These are phyloP conservation scores for Harpagoxenus sublaevis DNA, from an alignment of 2,888 invertebrate species.

Conservation along the genomic window DNA sequence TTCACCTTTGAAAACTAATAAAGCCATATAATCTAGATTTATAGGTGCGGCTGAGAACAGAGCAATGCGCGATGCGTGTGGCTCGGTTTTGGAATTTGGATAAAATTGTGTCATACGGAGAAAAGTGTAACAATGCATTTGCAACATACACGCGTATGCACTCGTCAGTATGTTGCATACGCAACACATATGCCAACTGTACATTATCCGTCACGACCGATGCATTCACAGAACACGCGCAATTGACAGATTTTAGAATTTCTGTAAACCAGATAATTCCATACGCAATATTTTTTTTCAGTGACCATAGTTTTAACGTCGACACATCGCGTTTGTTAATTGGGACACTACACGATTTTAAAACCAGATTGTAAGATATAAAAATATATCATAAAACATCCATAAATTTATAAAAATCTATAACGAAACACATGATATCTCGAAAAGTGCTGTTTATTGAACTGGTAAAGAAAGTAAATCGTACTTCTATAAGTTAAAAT, in stretches of 20 bases:
- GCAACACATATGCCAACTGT: neutral
- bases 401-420: neutral
- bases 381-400: neutral
- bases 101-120: neutral
- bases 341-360: slow-evolving; percentile 13
- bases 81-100: neutral
- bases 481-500: neutral
- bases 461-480: slow-evolving; percentile 15
- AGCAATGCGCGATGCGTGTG: neutral
- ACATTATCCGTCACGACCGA: slow-evolving; percentile 18
- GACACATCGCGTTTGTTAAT: slow-evolving; percentile 21
- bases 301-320: slow-evolving; percentile 16
- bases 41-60: neutral
- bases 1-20: slow-evolving; percentile 33
- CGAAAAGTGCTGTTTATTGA: neutral
- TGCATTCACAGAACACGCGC: slow-evolving; percentile 7
- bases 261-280: slow-evolving; percentile 27
- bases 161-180: neutral
- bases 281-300: slow-evolving; percentile 13
- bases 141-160: neutral
- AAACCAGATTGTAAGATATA: neutral
- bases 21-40: slow-evolving; percentile 43
- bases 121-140: slow-evolving; percentile 19
- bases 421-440: too few relatives aligned
- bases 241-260: slow-evolving; percentile 48